Conservation (phyloP, 2,888 invertebrate species). For the Habrosyne pyritoides region DNA sequence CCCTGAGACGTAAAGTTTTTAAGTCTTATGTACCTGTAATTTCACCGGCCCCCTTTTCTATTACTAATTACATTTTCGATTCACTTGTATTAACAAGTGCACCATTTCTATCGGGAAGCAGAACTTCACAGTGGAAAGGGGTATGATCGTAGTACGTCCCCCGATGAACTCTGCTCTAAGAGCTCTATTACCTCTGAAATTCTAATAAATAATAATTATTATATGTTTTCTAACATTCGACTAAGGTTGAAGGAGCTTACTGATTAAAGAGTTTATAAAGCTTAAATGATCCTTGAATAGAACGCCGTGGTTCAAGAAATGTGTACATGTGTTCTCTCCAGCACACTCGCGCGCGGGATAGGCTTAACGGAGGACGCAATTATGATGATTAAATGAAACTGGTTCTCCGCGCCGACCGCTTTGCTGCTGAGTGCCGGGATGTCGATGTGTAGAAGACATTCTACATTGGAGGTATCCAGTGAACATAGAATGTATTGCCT, state of each 20-base stretch:
- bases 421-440: conserved; percentile 53
- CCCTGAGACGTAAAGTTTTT: too few relatives aligned
- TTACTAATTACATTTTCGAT: too few relatives aligned
- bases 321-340: conserved; percentile 40
- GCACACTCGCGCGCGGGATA: conserved; percentile 57
- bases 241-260: conserved; percentile 3
- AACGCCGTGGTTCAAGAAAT: conserved; percentile 17
- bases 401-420: conserved; percentile 65
- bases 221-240: not conserved
- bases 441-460: conserved; percentile 55
- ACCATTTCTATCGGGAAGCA: too few relatives aligned
- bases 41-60: too few relatives aligned
- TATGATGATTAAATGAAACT: conserved; percentile 82
- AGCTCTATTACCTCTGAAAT: too few relatives aligned
- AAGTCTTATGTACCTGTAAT: too few relatives aligned
- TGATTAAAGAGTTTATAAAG: not conserved
- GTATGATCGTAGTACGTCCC: too few relatives aligned
- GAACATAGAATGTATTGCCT: conserved; percentile 25
- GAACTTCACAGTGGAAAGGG: too few relatives aligned
- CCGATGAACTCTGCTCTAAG: too few relatives aligned
- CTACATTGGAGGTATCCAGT: conserved; percentile 38
- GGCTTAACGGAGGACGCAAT: conserved; percentile 80
- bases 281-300: conserved; percentile 9
- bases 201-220: too few relatives aligned
- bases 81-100: too few relatives aligned